Conservation (phyloP, 2,888 invertebrate genomes). For the Plebejus argus region DNA sequence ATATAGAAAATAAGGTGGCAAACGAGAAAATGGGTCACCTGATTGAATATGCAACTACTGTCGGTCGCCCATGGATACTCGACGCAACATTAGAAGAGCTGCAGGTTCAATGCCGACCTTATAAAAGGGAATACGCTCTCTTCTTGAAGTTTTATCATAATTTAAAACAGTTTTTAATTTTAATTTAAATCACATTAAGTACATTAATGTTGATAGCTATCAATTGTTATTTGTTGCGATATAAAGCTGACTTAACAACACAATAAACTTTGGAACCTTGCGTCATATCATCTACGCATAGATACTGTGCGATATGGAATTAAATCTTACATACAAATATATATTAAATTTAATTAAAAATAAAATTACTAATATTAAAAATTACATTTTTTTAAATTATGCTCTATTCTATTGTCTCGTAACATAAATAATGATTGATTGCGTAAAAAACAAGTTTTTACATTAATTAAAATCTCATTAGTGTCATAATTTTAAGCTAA, state of each 20-base stretch:
- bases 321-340: neutral
- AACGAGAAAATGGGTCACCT: too few species aligned
- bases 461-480: neutral
- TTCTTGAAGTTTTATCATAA: too few species aligned
- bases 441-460: neutral
- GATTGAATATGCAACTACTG: too few species aligned
- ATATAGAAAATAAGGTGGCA: too few species aligned
- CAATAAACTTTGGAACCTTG: conserved; percentile 25
- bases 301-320: neutral
- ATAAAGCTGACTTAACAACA: conserved; percentile 19
- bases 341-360: neutral
- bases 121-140: too few species aligned
- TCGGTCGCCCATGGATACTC: too few species aligned
- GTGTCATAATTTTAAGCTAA: neutral
- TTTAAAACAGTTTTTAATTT: neutral
- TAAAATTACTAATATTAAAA: neutral
- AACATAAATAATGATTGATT: neutral
- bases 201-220: conserved; percentile 10
- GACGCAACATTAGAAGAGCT: too few species aligned
- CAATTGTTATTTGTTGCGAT: neutral
- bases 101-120: too few species aligned
- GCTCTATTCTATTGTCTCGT: too few species aligned
- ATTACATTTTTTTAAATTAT: neutral
- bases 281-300: conserved; percentile 2
- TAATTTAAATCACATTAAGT: neutral